A percentile compares a stretch with the other conserved stretches of the same genome.
phyloP scores from a whole-genome alignment of 2,113 vertebrate species.

The Brevimyrus niger region DNA sequence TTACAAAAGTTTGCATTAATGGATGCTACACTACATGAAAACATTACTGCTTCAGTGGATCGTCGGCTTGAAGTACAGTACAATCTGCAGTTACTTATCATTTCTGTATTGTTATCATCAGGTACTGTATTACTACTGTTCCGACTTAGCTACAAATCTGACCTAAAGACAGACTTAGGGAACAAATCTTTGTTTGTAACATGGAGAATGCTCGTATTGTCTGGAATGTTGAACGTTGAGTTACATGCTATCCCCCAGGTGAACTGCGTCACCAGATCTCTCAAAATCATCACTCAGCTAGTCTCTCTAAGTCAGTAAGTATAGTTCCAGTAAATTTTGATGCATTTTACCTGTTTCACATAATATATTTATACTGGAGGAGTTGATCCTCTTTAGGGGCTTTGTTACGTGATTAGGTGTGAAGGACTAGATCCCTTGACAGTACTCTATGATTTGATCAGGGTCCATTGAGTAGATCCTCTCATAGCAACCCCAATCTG shows the following conservation, averaged over 20 bases:
- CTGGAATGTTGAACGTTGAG: background rate
- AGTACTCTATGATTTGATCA: slow-evolving; percentile 1
- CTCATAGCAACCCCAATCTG: background rate
- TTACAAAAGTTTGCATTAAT: background rate
- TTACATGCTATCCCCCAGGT: background rate
- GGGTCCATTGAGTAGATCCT: slow-evolving; percentile 5
- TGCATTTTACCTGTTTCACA: background rate
- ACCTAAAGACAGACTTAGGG: background rate
- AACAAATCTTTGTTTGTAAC: background rate
- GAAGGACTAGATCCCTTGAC: slow-evolving; percentile 12
- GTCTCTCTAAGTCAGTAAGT: background rate
- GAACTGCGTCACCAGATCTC: background rate
- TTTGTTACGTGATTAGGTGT: background rate
- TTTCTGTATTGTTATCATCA: background rate
- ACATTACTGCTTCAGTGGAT: background rate
- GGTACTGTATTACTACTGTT: background rate
- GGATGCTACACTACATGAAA: background rate
- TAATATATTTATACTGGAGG: background rate
- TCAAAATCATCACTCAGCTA: background rate
- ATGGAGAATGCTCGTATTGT: background rate
- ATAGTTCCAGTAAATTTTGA: background rate
- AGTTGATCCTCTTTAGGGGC: background rate
- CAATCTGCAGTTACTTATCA: background rate
- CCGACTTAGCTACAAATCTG: background rate
- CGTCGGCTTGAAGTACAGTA: background rate